phyloP scores from a whole-genome alignment of 2,888 invertebrate species.

The Microplitis manilae region DNA sequence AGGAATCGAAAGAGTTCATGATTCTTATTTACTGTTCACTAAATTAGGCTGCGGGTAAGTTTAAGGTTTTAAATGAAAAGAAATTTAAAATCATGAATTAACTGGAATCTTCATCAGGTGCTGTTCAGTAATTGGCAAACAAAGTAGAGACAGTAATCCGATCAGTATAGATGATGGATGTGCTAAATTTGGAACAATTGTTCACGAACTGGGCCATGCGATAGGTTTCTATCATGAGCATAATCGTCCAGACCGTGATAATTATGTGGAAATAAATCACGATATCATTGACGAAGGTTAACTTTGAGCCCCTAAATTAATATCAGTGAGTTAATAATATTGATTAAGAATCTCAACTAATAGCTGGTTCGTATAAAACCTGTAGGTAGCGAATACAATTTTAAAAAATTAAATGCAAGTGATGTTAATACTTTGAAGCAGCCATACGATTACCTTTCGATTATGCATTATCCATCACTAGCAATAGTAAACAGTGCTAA shows the following conservation, averaged over 20 bases:
- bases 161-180: conserved; percentile 98
- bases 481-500: conserved; percentile 97
- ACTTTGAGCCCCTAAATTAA: conserved; percentile 47
- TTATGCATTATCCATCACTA: conserved; percentile 99
- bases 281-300: conserved; percentile 92
- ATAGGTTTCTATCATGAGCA: too few relatives aligned
- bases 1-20: too few relatives aligned
- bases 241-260: too few relatives aligned
- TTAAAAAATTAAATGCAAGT: conserved; percentile 98
- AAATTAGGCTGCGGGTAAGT: too few relatives aligned
- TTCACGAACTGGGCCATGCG: too few relatives aligned
- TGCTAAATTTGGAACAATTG: conserved; percentile 75
- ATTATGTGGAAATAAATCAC: conserved; percentile 89
- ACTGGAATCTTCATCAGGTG: too few relatives aligned
- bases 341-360: too few relatives aligned
- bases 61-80: conserved; percentile 61
- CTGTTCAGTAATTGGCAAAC: conserved; percentile 94
- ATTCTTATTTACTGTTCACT: too few relatives aligned
- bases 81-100: too few relatives aligned
- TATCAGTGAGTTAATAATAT: too few relatives aligned
- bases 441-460: conserved; percentile 96
- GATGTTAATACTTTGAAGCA: conserved; percentile 94
- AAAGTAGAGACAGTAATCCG: conserved; percentile 95
- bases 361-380: too few relatives aligned
- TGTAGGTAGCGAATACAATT: conserved; percentile 86